Conservation (phyloP, 1,140 invertebrate genomes). For the Eciton burchellii region DNA sequence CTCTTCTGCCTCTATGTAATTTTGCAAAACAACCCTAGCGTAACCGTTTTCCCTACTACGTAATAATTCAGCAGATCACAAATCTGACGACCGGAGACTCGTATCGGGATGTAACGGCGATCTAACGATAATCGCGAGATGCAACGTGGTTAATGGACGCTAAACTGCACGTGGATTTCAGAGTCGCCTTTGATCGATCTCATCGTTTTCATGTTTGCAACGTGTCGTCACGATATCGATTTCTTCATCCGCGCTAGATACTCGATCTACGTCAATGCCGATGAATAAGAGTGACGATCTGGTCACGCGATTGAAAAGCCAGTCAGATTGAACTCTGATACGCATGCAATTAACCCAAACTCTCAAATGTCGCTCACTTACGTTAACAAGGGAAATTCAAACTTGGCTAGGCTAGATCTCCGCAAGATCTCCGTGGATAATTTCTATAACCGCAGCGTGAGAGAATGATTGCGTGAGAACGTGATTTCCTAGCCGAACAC, state of each 20-base stretch:
- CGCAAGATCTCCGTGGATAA: not conserved
- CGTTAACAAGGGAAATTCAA: not conserved
- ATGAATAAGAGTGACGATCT: not conserved
- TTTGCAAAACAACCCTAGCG: not conserved
- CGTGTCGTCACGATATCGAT: not conserved
- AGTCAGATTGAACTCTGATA: not conserved
- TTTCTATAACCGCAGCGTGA: not conserved
- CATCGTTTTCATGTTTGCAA: slow-evolving; percentile 23
- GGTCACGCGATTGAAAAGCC: not conserved
- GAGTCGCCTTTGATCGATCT: not conserved
- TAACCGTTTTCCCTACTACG: slow-evolving; percentile 29
- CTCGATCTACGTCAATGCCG: not conserved
- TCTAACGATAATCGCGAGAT: slow-evolving; percentile 35
- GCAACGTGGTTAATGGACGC: slow-evolving; percentile 17
- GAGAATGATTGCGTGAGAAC: not conserved
- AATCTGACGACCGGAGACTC: slow-evolving; percentile 25
- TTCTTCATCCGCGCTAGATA: not conserved
- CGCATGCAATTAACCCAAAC: not conserved
- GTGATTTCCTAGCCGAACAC: not conserved
- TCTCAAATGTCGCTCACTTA: not conserved
- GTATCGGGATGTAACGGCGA: slow-evolving; percentile 1
- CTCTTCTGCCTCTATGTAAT: slow-evolving; percentile 1
- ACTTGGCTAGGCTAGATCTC: not conserved
- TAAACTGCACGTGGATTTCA: not conserved
- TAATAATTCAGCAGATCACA: slow-evolving; percentile 26